Percentiles rank a stretch among this genome's conserved stretches.
Evolutionary conservation across 2,797 vertebrate species (phyloP).

Genomic region (Antennarius maculatus): DNA sequence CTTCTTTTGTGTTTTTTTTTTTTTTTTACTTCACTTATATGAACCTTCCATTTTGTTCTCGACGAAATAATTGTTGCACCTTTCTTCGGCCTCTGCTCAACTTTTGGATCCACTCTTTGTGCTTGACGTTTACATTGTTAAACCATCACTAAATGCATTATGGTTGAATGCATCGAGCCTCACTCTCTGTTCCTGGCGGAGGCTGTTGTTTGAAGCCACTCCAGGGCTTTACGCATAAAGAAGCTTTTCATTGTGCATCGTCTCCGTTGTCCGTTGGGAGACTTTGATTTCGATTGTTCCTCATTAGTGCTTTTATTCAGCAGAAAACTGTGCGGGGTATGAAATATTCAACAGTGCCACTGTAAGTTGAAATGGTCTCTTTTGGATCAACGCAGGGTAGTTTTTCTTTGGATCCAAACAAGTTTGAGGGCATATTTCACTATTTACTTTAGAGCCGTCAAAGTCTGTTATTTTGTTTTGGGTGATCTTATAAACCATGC

Average conservation of each 20-base stretch:
- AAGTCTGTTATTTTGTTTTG: slow-evolving; percentile 42
- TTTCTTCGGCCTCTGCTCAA: too few species aligned
- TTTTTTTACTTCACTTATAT: too few species aligned
- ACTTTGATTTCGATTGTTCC: slow-evolving; percentile 69
- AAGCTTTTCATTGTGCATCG: slow-evolving; percentile 26
- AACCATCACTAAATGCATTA: not conserved
- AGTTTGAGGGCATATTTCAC: slow-evolving; percentile 35
- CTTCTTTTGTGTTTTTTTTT: too few species aligned
- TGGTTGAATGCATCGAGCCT: not conserved
- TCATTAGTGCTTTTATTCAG: slow-evolving; percentile 58
- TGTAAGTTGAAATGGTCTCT: slow-evolving; percentile 35
- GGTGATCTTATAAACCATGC: slow-evolving; percentile 24
- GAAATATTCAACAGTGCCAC: slow-evolving; percentile 68
- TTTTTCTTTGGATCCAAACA: slow-evolving; percentile 50
- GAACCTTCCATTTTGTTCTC: too few species aligned
- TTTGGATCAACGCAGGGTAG: slow-evolving; percentile 28
- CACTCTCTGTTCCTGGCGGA: slow-evolving; percentile 1
- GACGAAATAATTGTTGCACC: too few species aligned
- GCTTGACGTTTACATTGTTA: not conserved
- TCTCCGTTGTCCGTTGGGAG: slow-evolving; percentile 31
- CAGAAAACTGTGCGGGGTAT: slow-evolving; percentile 48
- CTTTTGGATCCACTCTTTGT: too few species aligned
- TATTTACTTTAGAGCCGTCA: slow-evolving; percentile 35
- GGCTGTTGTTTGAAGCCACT: slow-evolving; percentile 29
- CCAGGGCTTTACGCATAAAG: slow-evolving; percentile 29